phyloP scores from a whole-genome alignment of 1,140 invertebrate genomes.

The Bradynema listronoti region DNA sequence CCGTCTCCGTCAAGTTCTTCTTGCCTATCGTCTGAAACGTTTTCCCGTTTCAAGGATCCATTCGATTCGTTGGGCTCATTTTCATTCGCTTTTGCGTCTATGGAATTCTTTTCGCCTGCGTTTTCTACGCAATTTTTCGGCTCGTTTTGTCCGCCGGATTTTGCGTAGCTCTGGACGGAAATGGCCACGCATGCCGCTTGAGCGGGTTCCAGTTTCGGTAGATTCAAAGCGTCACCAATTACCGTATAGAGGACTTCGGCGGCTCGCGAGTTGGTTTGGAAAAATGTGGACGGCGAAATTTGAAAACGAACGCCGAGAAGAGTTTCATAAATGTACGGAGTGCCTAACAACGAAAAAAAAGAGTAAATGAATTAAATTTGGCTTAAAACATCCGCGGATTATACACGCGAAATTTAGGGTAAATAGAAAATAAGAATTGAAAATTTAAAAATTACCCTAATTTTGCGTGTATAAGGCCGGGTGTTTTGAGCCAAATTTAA shows the following conservation, averaged over 20 bases:
- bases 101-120: neutral
- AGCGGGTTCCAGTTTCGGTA: conserved; percentile 26
- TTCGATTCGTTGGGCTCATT: conserved; percentile 5
- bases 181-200: no score
- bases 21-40: no score
- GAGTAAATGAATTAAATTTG: conserved; percentile 12
- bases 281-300: conserved; percentile 69
- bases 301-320: conserved; percentile 76
- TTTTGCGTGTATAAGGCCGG: no score
- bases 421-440: no score
- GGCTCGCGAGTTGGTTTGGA: conserved; percentile 73
- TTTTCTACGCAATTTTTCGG: neutral
- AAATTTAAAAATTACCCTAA: no score
- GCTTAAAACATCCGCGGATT: no score
- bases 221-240: conserved; percentile 66
- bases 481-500: no score
- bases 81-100: conserved; percentile 13
- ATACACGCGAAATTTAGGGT: no score
- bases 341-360: conserved; percentile 41
- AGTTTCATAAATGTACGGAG: conserved; percentile 70
- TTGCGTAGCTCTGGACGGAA: no score
- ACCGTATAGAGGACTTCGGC: conserved; percentile 78
- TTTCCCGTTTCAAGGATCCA: neutral
- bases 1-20: no score
- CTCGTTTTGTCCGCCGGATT: no score